phyloP scores from a whole-genome alignment of 2,797 vertebrate species.

The Darevskia mixta region DNA sequence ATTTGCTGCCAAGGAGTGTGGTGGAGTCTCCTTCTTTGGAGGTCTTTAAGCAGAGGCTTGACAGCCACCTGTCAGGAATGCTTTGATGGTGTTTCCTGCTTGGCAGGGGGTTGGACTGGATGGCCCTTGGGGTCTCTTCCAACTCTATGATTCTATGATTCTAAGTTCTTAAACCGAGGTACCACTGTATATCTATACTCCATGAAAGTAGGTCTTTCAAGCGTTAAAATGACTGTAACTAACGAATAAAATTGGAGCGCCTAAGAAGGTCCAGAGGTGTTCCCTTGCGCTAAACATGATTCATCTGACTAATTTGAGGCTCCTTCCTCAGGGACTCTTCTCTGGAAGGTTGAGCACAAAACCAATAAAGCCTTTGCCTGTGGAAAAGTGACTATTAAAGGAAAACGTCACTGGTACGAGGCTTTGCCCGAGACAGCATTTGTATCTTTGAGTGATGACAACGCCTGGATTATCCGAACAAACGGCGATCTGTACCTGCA shows the following conservation, averaged over 20 bases:
- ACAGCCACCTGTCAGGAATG: too few species aligned
- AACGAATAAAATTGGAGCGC: neutral
- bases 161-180: too few species aligned
- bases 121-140: too few species aligned
- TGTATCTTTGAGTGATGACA: conserved; percentile 92
- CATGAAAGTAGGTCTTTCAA: neutral
- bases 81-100: too few species aligned
- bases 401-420: conserved; percentile 97
- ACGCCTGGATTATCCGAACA: conserved; percentile 94
- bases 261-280: neutral
- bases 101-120: too few species aligned
- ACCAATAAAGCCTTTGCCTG: conserved; percentile 94
- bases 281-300: neutral
- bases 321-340: conserved; percentile 84
- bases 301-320: conserved; percentile 27
- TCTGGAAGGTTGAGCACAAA: conserved; percentile 98
- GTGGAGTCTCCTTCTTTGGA: too few species aligned
- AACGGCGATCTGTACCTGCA: conserved; percentile 96
- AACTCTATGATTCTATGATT: too few species aligned
- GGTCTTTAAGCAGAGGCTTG: too few species aligned
- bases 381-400: conserved; percentile 92
- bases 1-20: too few species aligned
- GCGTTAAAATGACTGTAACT: neutral
- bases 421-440: conserved; percentile 90
- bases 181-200: neutral